Percentiles rank a stretch among this genome's conserved stretches.
Conservation (phyloP, 2,888 invertebrate species). For the Trachelus troglodyta region DNA sequence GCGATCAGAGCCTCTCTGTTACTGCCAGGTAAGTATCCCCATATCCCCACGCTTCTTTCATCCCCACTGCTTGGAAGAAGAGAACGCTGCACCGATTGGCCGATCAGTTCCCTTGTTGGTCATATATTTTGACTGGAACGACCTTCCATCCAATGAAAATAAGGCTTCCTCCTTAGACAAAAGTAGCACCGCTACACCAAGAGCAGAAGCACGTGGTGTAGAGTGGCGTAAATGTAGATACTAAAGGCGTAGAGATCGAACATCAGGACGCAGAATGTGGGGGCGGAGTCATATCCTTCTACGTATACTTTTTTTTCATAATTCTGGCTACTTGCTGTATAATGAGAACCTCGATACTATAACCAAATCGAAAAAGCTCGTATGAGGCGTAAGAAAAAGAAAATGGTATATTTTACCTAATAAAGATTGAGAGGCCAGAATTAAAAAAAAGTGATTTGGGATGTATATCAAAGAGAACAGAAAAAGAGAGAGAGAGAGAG, state of each 20-base stretch:
- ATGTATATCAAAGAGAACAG: neutral
- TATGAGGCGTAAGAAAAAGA: too few species aligned
- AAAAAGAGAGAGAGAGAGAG: neutral
- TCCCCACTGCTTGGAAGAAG: conserved; percentile 7
- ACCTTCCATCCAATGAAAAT: neutral
- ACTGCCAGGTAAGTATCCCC: conserved; percentile 52
- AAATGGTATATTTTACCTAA: neutral
- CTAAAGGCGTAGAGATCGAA: too few species aligned
- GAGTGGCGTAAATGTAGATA: too few species aligned
- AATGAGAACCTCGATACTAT: too few species aligned
- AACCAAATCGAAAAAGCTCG: too few species aligned
- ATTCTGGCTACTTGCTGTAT: too few species aligned
- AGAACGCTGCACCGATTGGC: neutral
- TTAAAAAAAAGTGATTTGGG: neutral
- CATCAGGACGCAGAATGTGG: too few species aligned
- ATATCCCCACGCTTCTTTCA: conserved; percentile 44
- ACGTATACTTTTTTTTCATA: too few species aligned
- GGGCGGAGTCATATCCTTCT: too few species aligned
- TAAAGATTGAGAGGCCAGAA: neutral
- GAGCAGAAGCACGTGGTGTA: neutral
- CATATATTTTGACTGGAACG: neutral
- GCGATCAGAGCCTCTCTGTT: conserved; percentile 53
- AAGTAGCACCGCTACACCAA: neutral
- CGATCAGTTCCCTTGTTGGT: neutral
- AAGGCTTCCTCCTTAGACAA: neutral